Evolutionary conservation across 1,140 invertebrate genomes (phyloP), one percentile per base, ranked within the genome.

Genomic region (Trichonephila inaurata): DNA sequence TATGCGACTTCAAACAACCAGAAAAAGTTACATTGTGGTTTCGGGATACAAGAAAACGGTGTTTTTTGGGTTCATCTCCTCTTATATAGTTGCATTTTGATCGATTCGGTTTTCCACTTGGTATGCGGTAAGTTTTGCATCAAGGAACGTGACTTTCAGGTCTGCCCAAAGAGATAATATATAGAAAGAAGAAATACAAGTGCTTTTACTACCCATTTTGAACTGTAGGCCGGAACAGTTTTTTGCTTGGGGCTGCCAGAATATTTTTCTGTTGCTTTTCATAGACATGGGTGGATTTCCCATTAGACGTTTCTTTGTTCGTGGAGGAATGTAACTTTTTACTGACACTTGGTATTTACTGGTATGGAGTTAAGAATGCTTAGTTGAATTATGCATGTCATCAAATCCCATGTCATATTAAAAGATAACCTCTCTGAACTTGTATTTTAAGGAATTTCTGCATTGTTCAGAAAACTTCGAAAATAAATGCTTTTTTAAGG

Each of bases 1-100:
- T 77, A 77, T 77, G 69, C 18, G 33, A 77, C 28, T 77, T 28
- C 69, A 77, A 77, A 28, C 69, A 19, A 33, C 69, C 69, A 77
- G 69, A 77, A 77, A 77, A 77, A 33, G 28, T 33, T 28, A 33
- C 33, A 77, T 77, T 33, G 28, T 77, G 69, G 69, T 33, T 77
- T 77, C 33, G 6, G 28, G 69, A 16, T 40, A 77, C 69, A 77
- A 77, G 69, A 77, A 77, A 77, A 77, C 28, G 6, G 69, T 77
- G 16, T 77, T 16, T 77, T 33, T 77, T 77, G 72, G 33, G 16
- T 33, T 77, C 83, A 85, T 85, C 83, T 51, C 21, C 66, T 77
- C n/a, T 60, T 85, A 85, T 58, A 60, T 85, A 60, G 10, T 85
- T 58, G 81, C 7, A 83, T 83, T 85, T 85, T 61, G 83, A 85